Evolutionary conservation across 2,888 invertebrate genomes (phyloP).

Genomic region (Tipula lateralis): DNA sequence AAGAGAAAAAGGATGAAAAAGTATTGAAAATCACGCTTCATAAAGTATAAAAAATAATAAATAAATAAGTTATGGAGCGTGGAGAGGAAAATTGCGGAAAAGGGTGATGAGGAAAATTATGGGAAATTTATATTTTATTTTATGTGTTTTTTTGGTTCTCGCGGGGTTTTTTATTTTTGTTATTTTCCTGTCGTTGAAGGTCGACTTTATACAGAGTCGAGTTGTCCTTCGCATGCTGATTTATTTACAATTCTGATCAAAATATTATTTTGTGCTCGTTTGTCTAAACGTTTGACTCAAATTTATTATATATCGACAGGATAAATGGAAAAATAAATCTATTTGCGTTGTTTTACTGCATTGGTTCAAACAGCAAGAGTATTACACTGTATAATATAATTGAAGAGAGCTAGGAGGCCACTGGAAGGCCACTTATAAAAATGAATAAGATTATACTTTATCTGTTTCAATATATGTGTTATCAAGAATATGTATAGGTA

Average conservation of each 20-base stretch:
- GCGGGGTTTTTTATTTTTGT: neutral
- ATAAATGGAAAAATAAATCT: too few species aligned
- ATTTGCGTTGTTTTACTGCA: too few species aligned
- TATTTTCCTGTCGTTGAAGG: neutral
- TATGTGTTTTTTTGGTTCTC: neutral
- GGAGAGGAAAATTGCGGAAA: neutral
- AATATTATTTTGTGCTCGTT: neutral
- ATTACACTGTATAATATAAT: too few species aligned
- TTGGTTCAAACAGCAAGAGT: too few species aligned
- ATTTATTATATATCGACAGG: neutral
- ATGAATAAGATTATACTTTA: too few species aligned
- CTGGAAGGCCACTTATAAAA: too few species aligned
- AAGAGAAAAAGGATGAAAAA: neutral
- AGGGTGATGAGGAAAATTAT: neutral
- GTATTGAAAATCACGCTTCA: constrained; percentile 24
- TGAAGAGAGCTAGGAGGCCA: too few species aligned
- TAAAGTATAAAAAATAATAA: constrained; percentile 19
- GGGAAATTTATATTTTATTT: neutral
- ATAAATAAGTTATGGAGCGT: neutral
- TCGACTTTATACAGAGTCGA: neutral
- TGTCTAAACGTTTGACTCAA: neutral
- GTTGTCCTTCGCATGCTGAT: neutral
- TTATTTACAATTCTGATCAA: neutral
- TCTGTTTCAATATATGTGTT: too few species aligned
- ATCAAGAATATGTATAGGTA: too few species aligned